Conservation (phyloP, 2,797 vertebrate genomes). For the Acipenser transmontanus region DNA sequence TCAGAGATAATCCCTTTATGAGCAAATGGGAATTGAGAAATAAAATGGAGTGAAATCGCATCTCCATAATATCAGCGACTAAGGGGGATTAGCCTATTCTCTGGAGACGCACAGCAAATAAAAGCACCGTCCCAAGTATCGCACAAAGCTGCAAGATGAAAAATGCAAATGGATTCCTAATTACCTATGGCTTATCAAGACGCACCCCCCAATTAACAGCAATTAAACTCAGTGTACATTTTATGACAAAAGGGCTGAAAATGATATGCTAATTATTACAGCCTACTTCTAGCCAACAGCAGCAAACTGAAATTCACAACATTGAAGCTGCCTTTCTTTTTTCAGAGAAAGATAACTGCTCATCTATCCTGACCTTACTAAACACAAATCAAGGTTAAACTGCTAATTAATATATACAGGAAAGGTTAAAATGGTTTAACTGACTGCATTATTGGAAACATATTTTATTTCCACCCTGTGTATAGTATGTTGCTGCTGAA, state of each 20-base stretch:
- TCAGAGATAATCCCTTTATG: constrained; percentile 43
- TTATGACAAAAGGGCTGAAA: constrained; percentile 70
- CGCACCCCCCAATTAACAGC: constrained; percentile 79
- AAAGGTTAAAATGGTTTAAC: no score
- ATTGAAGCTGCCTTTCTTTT: no score
- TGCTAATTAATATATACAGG: no score
- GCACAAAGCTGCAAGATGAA: constrained; percentile 63
- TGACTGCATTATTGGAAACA: no score
- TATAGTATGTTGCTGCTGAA: no score
- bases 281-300: constrained; percentile 35
- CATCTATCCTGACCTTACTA: no score
- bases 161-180: constrained; percentile 83
- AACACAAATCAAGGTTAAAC: no score
- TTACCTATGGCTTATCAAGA: constrained; percentile 77
- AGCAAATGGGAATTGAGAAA: constrained; percentile 35
- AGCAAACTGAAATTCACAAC: constrained; percentile 2
- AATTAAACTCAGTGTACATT: constrained; percentile 87
- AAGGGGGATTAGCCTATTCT: constrained; percentile 61
- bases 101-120: constrained; percentile 59
- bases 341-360: no score
- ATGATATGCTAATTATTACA: constrained; percentile 70
- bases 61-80: constrained; percentile 53
- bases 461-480: no score
- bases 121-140: constrained; percentile 44
- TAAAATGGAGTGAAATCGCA: constrained; percentile 35